Evolutionary conservation across 2,888 invertebrate species (phyloP).

Genomic region (Lycia hirtaria): DNA sequence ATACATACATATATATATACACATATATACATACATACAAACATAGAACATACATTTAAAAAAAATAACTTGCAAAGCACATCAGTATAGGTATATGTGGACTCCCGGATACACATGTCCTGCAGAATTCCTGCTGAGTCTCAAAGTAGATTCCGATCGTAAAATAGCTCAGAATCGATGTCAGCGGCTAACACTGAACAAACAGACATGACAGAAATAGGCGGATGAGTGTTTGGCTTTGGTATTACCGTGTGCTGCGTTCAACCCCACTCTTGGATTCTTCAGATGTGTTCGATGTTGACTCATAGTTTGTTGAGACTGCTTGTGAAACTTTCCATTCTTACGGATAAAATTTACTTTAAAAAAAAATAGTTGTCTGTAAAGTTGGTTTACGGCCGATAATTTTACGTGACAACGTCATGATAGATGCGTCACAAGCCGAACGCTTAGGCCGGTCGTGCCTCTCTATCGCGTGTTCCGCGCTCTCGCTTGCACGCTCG

Average conservation of each 20-base stretch:
- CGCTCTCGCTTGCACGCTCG: too few species aligned
- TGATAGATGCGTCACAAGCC: too few species aligned
- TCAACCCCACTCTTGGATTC: slow-evolving; percentile 37
- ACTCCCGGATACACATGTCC: slow-evolving; percentile 6
- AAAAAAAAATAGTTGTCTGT: too few species aligned
- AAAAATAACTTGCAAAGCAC: too few species aligned
- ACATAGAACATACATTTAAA: neutral
- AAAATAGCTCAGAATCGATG: slow-evolving; percentile 53
- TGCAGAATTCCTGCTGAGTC: slow-evolving; percentile 10
- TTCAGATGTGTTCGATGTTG: slow-evolving; percentile 25
- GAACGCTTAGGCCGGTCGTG: too few species aligned
- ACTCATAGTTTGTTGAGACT: slow-evolving; percentile 12
- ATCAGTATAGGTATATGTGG: neutral
- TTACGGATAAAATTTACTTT: too few species aligned
- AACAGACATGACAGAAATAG: slow-evolving; percentile 55
- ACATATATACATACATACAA: too few species aligned
- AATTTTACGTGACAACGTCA: too few species aligned
- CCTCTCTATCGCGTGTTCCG: too few species aligned
- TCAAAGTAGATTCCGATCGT: slow-evolving; percentile 49
- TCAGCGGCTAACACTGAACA: slow-evolving; percentile 31
- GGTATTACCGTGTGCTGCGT: slow-evolving; percentile 46
- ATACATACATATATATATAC: too few species aligned
- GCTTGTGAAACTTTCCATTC: neutral
- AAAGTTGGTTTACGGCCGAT: too few species aligned
- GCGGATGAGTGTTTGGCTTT: slow-evolving; percentile 57